Percentiles rank a stretch among this genome's conserved stretches.
These are phyloP conservation scores for Leptobrachium ailaonicum DNA, from an alignment of 2,113 vertebrate species.

Conservation along the genomic window DNA sequence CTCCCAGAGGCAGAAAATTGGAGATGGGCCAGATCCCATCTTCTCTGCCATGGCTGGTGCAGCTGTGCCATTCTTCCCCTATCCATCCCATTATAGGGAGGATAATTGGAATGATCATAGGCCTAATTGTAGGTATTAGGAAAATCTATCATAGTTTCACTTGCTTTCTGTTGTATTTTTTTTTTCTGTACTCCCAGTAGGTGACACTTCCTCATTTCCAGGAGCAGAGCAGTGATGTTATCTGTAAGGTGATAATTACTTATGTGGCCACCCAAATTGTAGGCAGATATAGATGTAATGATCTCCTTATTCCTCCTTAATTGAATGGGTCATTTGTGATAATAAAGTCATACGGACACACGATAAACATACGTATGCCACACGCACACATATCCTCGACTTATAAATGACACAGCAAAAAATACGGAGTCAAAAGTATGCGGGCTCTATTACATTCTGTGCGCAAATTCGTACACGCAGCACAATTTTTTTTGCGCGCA, in stretches of 20 bases:
- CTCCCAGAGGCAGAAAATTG: neutral
- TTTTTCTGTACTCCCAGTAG: neutral
- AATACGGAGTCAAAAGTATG: too few species aligned
- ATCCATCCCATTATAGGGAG: constrained; percentile 19
- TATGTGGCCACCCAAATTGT: constrained; percentile 3
- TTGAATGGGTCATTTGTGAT: constrained; percentile 1
- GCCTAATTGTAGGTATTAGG: constrained; percentile 44
- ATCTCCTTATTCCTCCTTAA: constrained; percentile 9
- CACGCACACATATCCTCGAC: too few species aligned
- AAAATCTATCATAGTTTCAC: constrained; percentile 11
- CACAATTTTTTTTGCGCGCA: too few species aligned
- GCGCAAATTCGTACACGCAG: too few species aligned
- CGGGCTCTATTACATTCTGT: too few species aligned
- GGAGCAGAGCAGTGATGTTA: constrained; percentile 19
- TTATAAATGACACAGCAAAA: too few species aligned
- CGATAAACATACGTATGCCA: too few species aligned
- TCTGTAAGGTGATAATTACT: constrained; percentile 18
- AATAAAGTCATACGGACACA: neutral
- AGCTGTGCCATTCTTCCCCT: constrained; percentile 36
- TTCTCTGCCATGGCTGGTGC: constrained; percentile 9
- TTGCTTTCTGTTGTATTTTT: neutral
- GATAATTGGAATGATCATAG: constrained; percentile 37
- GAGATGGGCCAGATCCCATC: constrained; percentile 9
- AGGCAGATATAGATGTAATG: constrained; percentile 1
- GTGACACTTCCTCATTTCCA: constrained; percentile 6